Evolutionary conservation across 2,888 invertebrate species (phyloP).

Genomic region (Chymomyza fuscimana): DNA sequence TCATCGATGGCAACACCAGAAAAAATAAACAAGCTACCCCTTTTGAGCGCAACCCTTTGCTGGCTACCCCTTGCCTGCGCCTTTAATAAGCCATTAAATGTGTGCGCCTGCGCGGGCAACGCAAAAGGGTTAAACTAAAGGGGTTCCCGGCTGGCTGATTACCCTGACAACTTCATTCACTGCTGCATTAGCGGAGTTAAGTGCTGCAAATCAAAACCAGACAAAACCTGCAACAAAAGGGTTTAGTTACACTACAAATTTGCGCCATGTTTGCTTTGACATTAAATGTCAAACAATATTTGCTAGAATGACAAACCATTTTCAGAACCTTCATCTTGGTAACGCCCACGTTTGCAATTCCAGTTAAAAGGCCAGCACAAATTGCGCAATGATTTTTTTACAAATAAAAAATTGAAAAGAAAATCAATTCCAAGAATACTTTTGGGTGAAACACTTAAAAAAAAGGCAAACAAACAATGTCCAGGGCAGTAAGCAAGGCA

Average conservation of each 20-base stretch:
- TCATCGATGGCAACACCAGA: constrained; percentile 49
- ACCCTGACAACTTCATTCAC: constrained; percentile 49
- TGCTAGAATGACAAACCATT: neutral
- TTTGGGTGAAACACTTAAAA: constrained; percentile 26
- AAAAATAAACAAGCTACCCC: constrained; percentile 26
- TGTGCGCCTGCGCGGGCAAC: constrained; percentile 32
- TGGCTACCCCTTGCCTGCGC: constrained; percentile 15
- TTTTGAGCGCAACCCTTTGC: constrained; percentile 50
- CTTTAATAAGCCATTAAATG: constrained; percentile 67
- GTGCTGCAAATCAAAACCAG: constrained; percentile 24
- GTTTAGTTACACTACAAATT: constrained; percentile 42
- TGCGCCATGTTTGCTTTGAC: neutral
- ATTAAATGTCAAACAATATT: constrained; percentile 6
- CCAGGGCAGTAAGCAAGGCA: neutral
- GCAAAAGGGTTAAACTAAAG: constrained; percentile 37
- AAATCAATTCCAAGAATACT: constrained; percentile 53
- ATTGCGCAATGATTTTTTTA: constrained; percentile 13
- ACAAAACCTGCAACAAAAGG: constrained; percentile 29
- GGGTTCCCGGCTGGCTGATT: constrained; percentile 27
- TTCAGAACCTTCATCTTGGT: neutral
- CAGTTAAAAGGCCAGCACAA: constrained; percentile 16
- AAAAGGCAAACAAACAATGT: neutral
- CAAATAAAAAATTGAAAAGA: constrained; percentile 26
- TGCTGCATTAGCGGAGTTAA: constrained; percentile 26
- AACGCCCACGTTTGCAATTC: constrained; percentile 30